Evolutionary conservation across 2,888 invertebrate species (phyloP).

Genomic region (Tetrapedia diversipes): DNA sequence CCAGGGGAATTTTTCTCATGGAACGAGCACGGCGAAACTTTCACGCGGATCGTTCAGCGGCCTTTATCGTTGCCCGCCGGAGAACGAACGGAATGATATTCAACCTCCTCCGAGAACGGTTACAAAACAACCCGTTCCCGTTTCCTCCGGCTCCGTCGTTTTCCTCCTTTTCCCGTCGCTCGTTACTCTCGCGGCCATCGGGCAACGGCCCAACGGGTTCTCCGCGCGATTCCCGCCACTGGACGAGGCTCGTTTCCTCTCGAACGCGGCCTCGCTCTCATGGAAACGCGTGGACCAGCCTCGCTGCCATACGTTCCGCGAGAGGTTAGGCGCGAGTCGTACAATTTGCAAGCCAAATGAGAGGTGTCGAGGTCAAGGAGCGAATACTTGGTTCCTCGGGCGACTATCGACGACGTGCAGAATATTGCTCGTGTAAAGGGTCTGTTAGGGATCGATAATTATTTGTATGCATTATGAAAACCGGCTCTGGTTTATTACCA

Average conservation of each 20-base stretch:
- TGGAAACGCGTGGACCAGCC: too few species aligned
- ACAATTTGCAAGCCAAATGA: conserved; percentile 68
- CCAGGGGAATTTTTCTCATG: conserved; percentile 43
- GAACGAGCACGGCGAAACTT: conserved; percentile 57
- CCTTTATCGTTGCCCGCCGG: conserved; percentile 42
- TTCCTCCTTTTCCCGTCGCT: conserved; percentile 30
- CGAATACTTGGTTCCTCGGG: conserved; percentile 52
- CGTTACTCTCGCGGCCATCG: neutral
- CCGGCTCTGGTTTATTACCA: too few species aligned
- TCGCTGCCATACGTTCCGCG: too few species aligned
- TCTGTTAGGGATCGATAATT: too few species aligned
- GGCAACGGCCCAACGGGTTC: too few species aligned
- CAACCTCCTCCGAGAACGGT: conserved; percentile 60
- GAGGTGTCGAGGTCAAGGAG: conserved; percentile 64
- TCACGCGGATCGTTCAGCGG: conserved; percentile 60
- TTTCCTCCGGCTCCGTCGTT: conserved; percentile 50
- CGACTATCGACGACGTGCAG: conserved; percentile 35
- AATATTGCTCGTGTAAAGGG: conserved; percentile 35
- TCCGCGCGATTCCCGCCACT: too few species aligned
- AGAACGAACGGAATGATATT: conserved; percentile 49
- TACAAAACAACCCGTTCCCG: conserved; percentile 55
- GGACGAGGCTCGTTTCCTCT: neutral
- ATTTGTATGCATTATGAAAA: too few species aligned
- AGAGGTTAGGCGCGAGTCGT: neutral
- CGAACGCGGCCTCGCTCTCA: conserved; percentile 22